phyloP scores from a whole-genome alignment of 2,888 invertebrate species.

The Rosalia funebris region DNA sequence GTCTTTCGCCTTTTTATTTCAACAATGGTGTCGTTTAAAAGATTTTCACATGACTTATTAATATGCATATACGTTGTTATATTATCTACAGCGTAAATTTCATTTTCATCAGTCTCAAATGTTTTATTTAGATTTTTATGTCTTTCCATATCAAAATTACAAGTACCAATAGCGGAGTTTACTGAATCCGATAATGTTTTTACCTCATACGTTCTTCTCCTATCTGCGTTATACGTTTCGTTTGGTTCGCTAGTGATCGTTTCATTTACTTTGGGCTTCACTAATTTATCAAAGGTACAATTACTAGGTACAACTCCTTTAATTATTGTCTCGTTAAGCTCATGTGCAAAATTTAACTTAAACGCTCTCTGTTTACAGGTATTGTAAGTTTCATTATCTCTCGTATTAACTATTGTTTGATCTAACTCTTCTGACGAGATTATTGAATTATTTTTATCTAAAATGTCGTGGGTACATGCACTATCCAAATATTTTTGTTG shows the following conservation, averaged over 20 bases:
- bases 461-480: constrained; percentile 6
- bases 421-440: constrained; percentile 4
- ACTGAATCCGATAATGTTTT: not conserved
- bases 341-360: not conserved
- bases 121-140: constrained; percentile 13
- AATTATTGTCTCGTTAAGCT: constrained; percentile 17
- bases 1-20: constrained; percentile 47
- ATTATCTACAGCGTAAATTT: not conserved
- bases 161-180: not conserved
- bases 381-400: constrained; percentile 11
- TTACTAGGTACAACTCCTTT: not conserved
- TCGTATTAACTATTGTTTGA: not conserved
- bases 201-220: not conserved
- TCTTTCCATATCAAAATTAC: constrained; percentile 11
- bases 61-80: constrained; percentile 17
- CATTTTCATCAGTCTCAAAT: constrained; percentile 10
- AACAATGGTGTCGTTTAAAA: constrained; percentile 38
- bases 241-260: not conserved
- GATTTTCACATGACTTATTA: constrained; percentile 41
- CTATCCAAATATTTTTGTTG: constrained; percentile 13
- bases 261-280: not conserved
- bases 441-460: not conserved
- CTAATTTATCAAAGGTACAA: not conserved
- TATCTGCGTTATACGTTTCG: not conserved
- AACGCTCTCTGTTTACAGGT: not conserved